Evolutionary conservation across 1,140 invertebrate genomes (phyloP).

Genomic region (Diorhabda sublineata): DNA sequence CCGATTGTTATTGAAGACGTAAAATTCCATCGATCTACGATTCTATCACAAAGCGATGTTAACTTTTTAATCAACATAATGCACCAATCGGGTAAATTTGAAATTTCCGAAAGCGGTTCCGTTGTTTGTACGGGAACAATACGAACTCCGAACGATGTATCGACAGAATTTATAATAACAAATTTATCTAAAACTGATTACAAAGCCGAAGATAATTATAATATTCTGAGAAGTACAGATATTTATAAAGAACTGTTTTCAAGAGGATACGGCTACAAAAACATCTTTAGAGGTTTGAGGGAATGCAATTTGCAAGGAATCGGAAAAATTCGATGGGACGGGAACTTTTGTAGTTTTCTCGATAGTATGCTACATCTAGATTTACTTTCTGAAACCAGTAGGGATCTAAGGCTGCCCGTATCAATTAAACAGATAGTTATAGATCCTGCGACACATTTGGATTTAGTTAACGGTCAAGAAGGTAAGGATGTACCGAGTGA

Average conservation of each 20-base stretch:
- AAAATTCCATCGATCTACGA: constrained; percentile 83
- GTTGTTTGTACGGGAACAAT: constrained; percentile 78
- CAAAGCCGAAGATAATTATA: constrained; percentile 46
- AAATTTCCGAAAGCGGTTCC: constrained; percentile 81
- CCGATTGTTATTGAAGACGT: constrained; percentile 84
- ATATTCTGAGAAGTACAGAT: constrained; percentile 67
- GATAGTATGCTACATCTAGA: constrained; percentile 91
- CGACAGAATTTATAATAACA: constrained; percentile 54
- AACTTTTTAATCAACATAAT: constrained; percentile 86
- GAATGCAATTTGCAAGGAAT: constrained; percentile 60
- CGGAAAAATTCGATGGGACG: constrained; percentile 74
- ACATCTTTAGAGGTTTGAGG: constrained; percentile 77
- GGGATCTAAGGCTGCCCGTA: constrained; percentile 81
- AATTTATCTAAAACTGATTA: constrained; percentile 39
- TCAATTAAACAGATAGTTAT: constrained; percentile 74
- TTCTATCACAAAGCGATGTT: constrained; percentile 77
- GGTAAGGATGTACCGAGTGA: neutral
- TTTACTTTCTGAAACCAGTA: constrained; percentile 68
- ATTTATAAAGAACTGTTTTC: constrained; percentile 90
- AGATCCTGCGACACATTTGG: constrained; percentile 57
- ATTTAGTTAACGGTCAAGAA: neutral
- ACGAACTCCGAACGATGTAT: constrained; percentile 58
- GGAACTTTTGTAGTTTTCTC: constrained; percentile 88
- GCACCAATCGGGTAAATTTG: constrained; percentile 82
- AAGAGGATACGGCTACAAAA: constrained; percentile 88